Conservation (phyloP, 30 jellyfish, hydroid and myxozoan species). For the Mastigias papua region DNA sequence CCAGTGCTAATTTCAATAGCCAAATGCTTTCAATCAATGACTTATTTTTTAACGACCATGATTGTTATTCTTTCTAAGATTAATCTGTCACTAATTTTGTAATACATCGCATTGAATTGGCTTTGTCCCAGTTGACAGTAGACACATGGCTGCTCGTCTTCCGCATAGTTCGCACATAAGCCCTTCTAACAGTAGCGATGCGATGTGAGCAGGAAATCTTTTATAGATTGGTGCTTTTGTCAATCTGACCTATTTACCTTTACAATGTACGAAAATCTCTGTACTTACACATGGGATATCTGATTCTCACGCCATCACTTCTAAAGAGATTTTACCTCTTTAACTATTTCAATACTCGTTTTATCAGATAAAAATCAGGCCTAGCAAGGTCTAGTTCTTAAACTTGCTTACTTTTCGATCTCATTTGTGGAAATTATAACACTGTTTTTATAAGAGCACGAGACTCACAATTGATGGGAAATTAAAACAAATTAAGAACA, state of each 20-base stretch:
- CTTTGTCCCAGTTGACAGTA: constrained; percentile 10
- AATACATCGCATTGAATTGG: constrained; percentile 17
- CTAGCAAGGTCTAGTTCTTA: too few relatives aligned
- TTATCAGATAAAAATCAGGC: too few relatives aligned
- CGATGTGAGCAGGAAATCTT: constrained; percentile 15
- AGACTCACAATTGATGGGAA: background rate
- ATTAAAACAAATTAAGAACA: too few relatives aligned
- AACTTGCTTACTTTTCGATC: too few relatives aligned
- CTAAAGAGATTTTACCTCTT: too few relatives aligned
- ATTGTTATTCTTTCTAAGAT: constrained; percentile 27
- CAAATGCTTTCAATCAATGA: constrained; percentile 15
- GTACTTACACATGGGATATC: too few relatives aligned
- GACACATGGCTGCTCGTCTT: constrained; percentile 24
- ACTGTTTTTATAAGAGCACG: background rate
- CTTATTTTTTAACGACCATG: constrained; percentile 18
- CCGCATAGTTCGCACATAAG: constrained; percentile 12
- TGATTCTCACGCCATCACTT: too few relatives aligned
- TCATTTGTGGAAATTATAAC: too few relatives aligned
- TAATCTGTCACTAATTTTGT: constrained; percentile 19
- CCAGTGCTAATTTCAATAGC: constrained; percentile 19
- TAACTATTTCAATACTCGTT: too few relatives aligned
- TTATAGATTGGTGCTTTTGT: background rate
- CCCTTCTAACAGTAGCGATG: background rate
- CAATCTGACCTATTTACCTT: too few relatives aligned
- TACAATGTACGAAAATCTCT: too few relatives aligned